A percentile compares a stretch with the other conserved stretches of the same genome.
These are phyloP conservation scores for Drosophila greeni DNA, from an alignment of 2,888 invertebrate species.

Conservation along the genomic window DNA sequence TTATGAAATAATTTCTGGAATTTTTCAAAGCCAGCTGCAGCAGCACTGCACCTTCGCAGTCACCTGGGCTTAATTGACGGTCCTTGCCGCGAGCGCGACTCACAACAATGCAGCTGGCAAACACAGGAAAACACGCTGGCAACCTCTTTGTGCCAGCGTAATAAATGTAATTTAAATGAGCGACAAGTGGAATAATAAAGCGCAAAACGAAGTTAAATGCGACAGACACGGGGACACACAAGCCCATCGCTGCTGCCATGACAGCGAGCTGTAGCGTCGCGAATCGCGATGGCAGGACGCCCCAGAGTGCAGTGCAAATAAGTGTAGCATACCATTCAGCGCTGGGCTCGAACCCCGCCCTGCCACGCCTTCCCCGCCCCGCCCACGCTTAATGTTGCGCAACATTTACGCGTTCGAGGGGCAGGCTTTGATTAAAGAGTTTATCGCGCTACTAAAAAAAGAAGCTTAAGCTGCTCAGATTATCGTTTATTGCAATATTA, in stretches of 20 bases:
- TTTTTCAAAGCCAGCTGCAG: background rate
- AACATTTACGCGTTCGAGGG: constrained; percentile 24
- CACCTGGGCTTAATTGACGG: constrained; percentile 34
- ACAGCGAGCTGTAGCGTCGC: constrained; percentile 18
- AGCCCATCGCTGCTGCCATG: constrained; percentile 33
- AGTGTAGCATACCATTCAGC: constrained; percentile 45
- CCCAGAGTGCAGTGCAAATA: constrained; percentile 47
- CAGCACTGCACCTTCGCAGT: background rate
- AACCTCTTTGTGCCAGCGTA: constrained; percentile 29
- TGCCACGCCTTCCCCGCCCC: constrained; percentile 6
- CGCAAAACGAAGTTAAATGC: constrained; percentile 56
- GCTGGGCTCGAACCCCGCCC: constrained; percentile 8
- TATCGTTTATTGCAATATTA: constrained; percentile 22
- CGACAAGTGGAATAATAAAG: constrained; percentile 62
- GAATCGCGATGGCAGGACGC: constrained; percentile 38
- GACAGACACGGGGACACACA: constrained; percentile 36
- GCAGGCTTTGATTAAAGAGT: constrained; percentile 30
- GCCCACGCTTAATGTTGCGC: constrained; percentile 23
- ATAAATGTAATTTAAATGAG: constrained; percentile 63
- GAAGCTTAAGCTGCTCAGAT: constrained; percentile 23
- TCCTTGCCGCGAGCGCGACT: constrained; percentile 20
- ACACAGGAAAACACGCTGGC: constrained; percentile 5
- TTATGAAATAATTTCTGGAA: background rate
- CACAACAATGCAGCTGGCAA: constrained; percentile 14
- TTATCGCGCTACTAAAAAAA: constrained; percentile 29